A percentile compares a stretch with the other conserved stretches of the same genome.
Evolutionary conservation across 2,113 vertebrate species (phyloP).

Genomic region (Eulemur macaco): DNA sequence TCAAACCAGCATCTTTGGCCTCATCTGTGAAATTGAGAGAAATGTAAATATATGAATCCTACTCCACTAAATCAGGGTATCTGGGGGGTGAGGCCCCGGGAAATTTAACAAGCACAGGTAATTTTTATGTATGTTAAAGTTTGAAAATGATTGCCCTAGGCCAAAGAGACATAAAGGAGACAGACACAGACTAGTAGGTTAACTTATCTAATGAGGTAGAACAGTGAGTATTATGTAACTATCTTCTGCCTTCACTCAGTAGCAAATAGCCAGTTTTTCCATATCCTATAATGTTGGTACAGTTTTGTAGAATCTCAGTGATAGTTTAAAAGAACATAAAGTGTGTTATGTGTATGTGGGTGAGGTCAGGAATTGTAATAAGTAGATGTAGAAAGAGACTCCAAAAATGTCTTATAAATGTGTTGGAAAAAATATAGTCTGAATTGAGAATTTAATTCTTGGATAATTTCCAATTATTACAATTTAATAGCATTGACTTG

Average conservation of each 20-base stretch:
- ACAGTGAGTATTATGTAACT: background rate
- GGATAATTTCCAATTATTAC: conserved; percentile 30
- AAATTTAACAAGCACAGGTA: background rate
- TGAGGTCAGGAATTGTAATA: background rate
- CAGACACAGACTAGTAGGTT: background rate
- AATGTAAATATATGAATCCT: background rate
- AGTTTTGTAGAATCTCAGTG: background rate
- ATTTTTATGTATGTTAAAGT: background rate
- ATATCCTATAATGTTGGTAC: background rate
- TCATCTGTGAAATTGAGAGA: background rate
- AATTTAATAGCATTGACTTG: conserved; percentile 24
- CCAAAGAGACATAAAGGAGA: background rate
- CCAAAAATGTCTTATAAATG: background rate
- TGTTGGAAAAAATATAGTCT: background rate
- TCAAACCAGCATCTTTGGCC: background rate
- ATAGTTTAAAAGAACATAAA: background rate
- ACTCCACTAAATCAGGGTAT: background rate
- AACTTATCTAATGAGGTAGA: background rate
- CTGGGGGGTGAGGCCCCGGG: background rate
- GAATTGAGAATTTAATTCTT: conserved; percentile 44
- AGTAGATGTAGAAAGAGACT: background rate
- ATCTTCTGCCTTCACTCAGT: background rate
- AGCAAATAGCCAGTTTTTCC: background rate
- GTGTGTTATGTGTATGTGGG: background rate
- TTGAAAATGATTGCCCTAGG: background rate